Conservation (phyloP, 2,113 vertebrate genomes). For the Pseudonaja textilis region DNA sequence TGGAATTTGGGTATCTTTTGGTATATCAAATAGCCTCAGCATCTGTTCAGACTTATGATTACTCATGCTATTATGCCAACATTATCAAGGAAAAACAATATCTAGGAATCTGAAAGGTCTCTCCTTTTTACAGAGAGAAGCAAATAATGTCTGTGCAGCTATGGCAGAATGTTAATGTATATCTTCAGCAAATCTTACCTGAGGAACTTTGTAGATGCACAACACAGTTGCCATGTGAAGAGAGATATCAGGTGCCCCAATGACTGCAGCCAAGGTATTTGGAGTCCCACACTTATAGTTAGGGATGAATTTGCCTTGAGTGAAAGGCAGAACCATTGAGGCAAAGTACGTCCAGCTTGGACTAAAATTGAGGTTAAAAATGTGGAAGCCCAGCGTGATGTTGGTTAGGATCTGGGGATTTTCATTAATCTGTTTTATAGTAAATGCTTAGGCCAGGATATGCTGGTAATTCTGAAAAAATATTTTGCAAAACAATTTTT, state of each 20-base stretch:
- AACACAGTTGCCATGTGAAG: neutral
- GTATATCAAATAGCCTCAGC: too few relatives aligned
- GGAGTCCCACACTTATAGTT: neutral
- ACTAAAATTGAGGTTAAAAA: too few relatives aligned
- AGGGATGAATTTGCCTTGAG: too few relatives aligned
- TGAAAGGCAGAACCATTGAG: too few relatives aligned
- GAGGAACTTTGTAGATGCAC: neutral
- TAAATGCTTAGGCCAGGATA: neutral
- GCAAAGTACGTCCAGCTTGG: too few relatives aligned
- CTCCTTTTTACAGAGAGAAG: too few relatives aligned
- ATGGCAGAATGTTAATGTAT: neutral
- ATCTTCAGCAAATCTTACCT: neutral
- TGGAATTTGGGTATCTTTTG: too few relatives aligned
- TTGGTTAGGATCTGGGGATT: too few relatives aligned
- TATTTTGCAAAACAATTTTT: neutral
- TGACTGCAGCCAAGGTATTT: neutral
- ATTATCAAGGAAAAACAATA: neutral
- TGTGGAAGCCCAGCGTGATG: too few relatives aligned
- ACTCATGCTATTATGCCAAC: too few relatives aligned
- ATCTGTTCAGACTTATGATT: neutral
- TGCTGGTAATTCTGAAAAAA: neutral
- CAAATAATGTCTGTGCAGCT: neutral
- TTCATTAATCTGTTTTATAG: too few relatives aligned
- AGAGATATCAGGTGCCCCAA: neutral
- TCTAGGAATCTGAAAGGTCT: neutral